phyloP scores from a whole-genome alignment of 2,113 vertebrate species.

The Limnothrissa miodon region DNA sequence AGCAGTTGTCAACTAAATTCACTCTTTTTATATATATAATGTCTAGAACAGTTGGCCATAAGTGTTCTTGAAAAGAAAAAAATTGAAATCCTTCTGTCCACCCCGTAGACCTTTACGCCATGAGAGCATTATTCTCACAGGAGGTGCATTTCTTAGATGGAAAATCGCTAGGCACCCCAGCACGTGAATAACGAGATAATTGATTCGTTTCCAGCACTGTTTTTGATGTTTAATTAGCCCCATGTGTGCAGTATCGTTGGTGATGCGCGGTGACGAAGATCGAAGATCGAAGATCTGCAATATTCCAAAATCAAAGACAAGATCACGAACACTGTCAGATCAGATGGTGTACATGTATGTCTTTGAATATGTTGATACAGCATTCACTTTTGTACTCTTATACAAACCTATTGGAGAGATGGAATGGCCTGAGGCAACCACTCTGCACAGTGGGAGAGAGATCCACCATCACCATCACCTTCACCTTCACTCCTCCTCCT shows the following conservation, averaged over 20 bases:
- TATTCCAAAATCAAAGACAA: background rate
- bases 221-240: background rate
- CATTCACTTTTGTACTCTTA: background rate
- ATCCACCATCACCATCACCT: background rate
- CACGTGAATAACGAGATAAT: background rate
- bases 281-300: background rate
- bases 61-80: background rate
- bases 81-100: background rate
- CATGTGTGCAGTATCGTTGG: background rate
- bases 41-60: background rate
- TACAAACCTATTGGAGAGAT: background rate
- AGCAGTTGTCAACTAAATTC: background rate
- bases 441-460: background rate
- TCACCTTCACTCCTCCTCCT: background rate
- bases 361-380: background rate
- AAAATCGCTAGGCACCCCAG: background rate
- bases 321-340: background rate
- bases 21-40: background rate
- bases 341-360: background rate
- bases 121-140: background rate
- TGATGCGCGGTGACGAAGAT: background rate
- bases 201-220: background rate
- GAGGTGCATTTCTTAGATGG: background rate
- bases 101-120: background rate
- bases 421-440: background rate